phyloP scores from a whole-genome alignment of 2,113 vertebrate species.

The Hemicordylus capensis region DNA sequence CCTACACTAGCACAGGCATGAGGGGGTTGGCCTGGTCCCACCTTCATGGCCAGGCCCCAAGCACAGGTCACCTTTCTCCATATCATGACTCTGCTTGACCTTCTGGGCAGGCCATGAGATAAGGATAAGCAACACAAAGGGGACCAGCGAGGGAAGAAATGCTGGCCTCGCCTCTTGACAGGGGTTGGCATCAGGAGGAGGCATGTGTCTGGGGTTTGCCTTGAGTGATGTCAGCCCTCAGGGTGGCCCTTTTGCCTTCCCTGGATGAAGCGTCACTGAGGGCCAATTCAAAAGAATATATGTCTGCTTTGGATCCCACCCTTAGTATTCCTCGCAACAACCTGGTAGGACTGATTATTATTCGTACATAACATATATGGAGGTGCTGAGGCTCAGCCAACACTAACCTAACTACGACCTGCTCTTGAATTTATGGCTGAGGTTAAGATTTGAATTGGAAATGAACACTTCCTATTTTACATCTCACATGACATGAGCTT shows the following conservation, averaged over 20 bases:
- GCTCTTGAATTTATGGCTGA: background rate
- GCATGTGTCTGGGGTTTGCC: no score
- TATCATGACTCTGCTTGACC: no score
- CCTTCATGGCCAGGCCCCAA: no score
- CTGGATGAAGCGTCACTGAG: background rate
- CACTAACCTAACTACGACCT: background rate
- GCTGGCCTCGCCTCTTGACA: no score
- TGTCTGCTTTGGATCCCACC: background rate
- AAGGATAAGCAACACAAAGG: no score
- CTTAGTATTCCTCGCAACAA: background rate
- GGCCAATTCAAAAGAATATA: background rate
- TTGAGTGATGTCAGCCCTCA: no score
- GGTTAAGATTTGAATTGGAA: background rate
- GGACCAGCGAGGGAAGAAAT: no score
- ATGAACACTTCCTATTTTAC: background rate
- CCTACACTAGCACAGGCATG: no score
- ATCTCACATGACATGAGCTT: background rate
- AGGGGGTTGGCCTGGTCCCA: no score
- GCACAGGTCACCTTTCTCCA: no score
- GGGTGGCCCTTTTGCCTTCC: background rate
- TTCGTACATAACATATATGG: background rate
- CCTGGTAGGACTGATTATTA: background rate
- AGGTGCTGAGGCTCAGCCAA: background rate
- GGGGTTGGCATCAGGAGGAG: no score
- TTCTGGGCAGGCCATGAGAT: no score